Evolutionary conservation across 2,888 invertebrate genomes (phyloP), one percentile per base, ranked within the genome.

Genomic region (Enchytraeus crypticus): DNA sequence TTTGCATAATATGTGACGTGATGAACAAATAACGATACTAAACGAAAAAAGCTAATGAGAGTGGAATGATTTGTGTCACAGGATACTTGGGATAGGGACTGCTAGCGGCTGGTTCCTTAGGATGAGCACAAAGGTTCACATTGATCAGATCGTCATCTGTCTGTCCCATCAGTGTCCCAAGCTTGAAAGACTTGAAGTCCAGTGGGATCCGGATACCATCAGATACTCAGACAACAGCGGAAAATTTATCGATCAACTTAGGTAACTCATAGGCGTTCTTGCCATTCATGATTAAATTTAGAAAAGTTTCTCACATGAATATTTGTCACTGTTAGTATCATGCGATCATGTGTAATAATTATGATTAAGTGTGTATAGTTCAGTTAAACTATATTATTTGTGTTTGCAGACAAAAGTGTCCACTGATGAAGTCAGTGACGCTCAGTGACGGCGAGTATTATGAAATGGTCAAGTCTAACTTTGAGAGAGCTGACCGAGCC

Each of bases 161-260:
- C 92, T 99, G 66, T 93, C 97, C 0, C 90, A 89, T 73, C 89
- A 89, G 79, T 95, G 95, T 73, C 86, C 87, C 0, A 85, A 86
- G 71, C 79, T 98, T 72, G 92, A 95, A 78, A 84, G 98, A 0
- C 80, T 98, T 59, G 98, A 99, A 78, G 82, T 99, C 30, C 87
- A 90, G 71, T 99, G 98, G 98, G 98, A 99, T 80, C 96, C 97
- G 0, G 96, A 96, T 73, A 97, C 97, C 74, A 84, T 99, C 43
- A 85, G 98, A 57, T 98, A 96, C 81, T 97, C 96, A 45, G 98
- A 99, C 80, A 98, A 99, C 81, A 96, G 96, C 75, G 96, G 96
- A 80, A 99, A 99, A 79, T 97, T 97, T 49, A 96, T 98, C 69
- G 98, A 99, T 79, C 89, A 95, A 53, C 83, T 99, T 64, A 87